Evolutionary conservation across 1,140 invertebrate genomes (phyloP).

Genomic region (Melipona quadrifasciata): DNA sequence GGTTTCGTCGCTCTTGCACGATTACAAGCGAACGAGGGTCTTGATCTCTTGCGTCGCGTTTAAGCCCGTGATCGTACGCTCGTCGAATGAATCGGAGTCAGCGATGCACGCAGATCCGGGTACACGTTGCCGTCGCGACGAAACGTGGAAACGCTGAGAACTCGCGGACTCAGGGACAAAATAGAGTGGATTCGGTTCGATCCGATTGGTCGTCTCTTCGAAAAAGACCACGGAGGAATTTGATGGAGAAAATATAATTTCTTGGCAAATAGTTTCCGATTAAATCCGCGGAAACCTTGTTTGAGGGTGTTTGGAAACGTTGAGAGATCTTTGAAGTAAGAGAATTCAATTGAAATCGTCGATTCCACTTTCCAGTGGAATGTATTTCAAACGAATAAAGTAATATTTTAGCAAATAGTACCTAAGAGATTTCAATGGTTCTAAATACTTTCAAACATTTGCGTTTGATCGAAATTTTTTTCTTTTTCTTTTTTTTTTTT

Average conservation of each 20-base stretch:
- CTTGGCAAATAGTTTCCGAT: background rate
- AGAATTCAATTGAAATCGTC: too few species aligned
- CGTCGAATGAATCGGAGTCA: background rate
- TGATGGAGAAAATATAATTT: background rate
- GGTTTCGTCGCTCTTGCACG: background rate
- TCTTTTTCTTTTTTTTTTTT: too few species aligned
- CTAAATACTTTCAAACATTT: too few species aligned
- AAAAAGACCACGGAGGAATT: background rate
- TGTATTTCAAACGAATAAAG: too few species aligned
- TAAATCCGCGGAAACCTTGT: background rate
- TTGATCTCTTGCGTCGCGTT: background rate
- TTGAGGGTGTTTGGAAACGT: too few species aligned
- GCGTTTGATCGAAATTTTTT: too few species aligned
- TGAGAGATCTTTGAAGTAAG: too few species aligned
- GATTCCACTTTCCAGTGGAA: too few species aligned
- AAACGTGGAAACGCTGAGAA: conserved; percentile 2
- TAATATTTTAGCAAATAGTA: too few species aligned
- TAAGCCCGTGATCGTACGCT: background rate
- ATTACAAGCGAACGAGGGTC: background rate
- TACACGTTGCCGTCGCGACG: background rate
- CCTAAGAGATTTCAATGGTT: too few species aligned
- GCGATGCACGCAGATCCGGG: background rate
- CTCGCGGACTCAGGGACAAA: conserved; percentile 5
- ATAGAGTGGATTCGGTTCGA: background rate
- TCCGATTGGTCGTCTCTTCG: background rate